Conservation (phyloP, 2,113 vertebrate species). For the Ammospiza caudacuta region DNA sequence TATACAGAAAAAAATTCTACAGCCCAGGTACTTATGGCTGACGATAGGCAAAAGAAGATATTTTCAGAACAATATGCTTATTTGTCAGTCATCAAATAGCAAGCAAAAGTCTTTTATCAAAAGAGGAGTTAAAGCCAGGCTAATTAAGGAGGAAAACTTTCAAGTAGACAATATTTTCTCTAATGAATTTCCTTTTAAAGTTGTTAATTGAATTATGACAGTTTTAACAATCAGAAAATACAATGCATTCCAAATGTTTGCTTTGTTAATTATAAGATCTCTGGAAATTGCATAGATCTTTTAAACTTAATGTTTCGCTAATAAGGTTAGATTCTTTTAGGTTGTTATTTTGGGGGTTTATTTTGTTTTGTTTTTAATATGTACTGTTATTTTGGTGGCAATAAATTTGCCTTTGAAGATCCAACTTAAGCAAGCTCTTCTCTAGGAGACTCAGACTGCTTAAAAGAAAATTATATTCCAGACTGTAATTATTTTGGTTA, state of each 20-base stretch:
- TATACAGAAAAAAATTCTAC: conserved; percentile 1
- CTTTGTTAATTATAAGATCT: conserved; percentile 42
- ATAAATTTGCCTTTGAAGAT: conserved; percentile 56
- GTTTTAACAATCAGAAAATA: conserved; percentile 36
- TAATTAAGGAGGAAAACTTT: conserved; percentile 35
- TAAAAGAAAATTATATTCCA: conserved; percentile 29
- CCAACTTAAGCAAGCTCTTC: neutral
- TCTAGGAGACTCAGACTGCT: neutral
- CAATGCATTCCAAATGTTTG: conserved; percentile 22
- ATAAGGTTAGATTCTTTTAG: conserved; percentile 31
- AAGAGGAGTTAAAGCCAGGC: neutral
- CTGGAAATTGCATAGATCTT: conserved; percentile 40
- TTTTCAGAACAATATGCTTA: conserved; percentile 34
- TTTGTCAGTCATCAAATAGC: conserved; percentile 19
- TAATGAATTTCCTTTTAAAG: conserved; percentile 29
- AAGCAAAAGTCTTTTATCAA: conserved; percentile 37
- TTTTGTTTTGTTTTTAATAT: neutral
- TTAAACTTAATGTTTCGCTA: conserved; percentile 49
- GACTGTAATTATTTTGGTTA: conserved; percentile 45
- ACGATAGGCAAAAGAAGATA: neutral
- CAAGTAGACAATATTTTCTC: neutral
- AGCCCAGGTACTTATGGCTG: neutral
- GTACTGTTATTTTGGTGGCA: conserved; percentile 30
- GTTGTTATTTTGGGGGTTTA: neutral
- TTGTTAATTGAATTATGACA: conserved; percentile 38